Evolutionary conservation across 2,888 invertebrate genomes (phyloP), one percentile per base, ranked within the genome.

Genomic region (Megamerina dolium): DNA sequence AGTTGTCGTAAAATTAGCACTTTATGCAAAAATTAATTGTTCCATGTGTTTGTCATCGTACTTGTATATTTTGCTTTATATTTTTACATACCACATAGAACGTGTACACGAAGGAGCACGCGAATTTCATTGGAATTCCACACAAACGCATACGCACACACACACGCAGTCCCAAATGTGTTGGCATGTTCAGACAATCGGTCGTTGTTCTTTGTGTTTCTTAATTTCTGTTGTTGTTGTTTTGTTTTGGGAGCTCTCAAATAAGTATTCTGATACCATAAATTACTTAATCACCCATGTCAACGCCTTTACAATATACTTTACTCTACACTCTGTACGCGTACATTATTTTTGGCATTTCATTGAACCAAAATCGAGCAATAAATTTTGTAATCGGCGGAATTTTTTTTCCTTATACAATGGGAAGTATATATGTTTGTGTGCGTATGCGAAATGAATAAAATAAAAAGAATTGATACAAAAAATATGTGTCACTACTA

Each of bases 11-110:
- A 53, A 53, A 50, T 54, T 55, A 51, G 53, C 48, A 48, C 50
- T 46, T 51, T 50, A 51, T 54, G 33, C 46, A 51, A 35, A 49
- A 49, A 51, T 53, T 53, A 53, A 53, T 55, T 55, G 51, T 48
- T 37, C 44, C 49, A 42, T 45, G 33, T 46, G 49, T 46, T 52
- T 16, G 40, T 13, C 26, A 31, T 26, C 19, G n/a, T 14, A 13
- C 26, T 26, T 16, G 19, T 20, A 5, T 21, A 21, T n/a, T 8
- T n/a, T 20, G 20, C 20, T 16, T 35, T 26, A 23, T 37, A 37
- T 23, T 36, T n/a, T 30, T 31, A 27, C 17, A 21, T n/a, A n/a
- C n/a, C n/a, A n/a, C n/a, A n/a, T n/a, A n/a, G n/a, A n/a, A n/a
- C n/a, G n/a, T n/a, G n/a, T n/a, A n/a, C n/a, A n/a, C n/a, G n/a